Percentiles rank a stretch among this genome's conserved stretches.
Conservation (phyloP, 2,888 invertebrate species). For the Tetropium fuscum region DNA sequence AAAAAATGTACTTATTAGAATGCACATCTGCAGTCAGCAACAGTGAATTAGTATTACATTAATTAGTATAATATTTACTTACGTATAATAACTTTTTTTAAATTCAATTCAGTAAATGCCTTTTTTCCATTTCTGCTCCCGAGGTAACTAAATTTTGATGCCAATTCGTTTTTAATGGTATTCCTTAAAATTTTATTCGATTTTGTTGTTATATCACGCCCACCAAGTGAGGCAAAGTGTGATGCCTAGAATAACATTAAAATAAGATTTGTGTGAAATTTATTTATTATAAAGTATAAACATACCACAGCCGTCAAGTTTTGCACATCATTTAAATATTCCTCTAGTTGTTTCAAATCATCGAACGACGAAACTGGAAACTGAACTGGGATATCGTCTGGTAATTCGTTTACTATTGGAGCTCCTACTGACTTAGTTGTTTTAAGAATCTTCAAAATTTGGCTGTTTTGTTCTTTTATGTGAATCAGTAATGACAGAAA, state of each 20-base stretch:
- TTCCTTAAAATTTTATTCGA: neutral
- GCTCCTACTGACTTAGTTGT: neutral
- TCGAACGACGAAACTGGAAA: constrained; percentile 1
- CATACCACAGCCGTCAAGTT: constrained; percentile 4
- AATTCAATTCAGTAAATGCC: constrained; percentile 17
- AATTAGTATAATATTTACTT: neutral
- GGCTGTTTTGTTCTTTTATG: constrained; percentile 18
- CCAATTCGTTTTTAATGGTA: constrained; percentile 1
- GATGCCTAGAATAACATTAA: neutral
- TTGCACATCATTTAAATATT: neutral
- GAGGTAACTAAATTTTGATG: constrained; percentile 10
- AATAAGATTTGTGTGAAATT: neutral
- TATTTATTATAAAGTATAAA: constrained; percentile 1
- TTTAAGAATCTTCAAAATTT: constrained; percentile 6
- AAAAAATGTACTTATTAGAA: neutral
- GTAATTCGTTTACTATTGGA: neutral
- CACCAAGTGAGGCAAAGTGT: neutral
- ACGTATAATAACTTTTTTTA: constrained; percentile 13
- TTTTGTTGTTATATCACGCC: constrained; percentile 1
- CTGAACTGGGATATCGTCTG: constrained; percentile 11
- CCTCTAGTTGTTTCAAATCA: neutral
- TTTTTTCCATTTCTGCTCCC: constrained; percentile 10
- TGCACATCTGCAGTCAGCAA: neutral
- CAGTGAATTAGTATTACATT: neutral
- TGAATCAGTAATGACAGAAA: neutral